These are phyloP conservation scores for Exephanes ischioxanthus DNA, from an alignment of 2,888 invertebrate genomes.

Conservation along the genomic window DNA sequence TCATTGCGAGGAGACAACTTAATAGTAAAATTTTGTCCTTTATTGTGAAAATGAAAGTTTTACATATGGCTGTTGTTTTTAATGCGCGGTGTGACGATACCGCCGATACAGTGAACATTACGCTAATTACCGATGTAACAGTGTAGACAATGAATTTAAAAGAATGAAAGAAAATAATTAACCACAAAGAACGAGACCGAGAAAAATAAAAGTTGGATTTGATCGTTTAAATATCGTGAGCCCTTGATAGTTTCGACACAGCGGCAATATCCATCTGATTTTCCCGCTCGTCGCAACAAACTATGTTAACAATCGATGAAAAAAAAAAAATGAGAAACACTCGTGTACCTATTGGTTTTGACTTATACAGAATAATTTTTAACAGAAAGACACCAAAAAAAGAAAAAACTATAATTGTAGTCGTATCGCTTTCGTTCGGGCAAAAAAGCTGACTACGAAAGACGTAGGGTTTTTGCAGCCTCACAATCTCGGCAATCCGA, in stretches of 20 bases:
- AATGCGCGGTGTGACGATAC: conserved; percentile 71
- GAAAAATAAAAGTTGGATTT: conserved; percentile 46
- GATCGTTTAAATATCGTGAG: conserved; percentile 45
- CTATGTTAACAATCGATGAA: conserved; percentile 27
- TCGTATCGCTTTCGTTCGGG: conserved; percentile 43
- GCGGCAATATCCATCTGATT: neutral
- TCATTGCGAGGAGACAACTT: neutral
- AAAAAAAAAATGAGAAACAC: conserved; percentile 37
- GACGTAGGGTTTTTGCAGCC: conserved; percentile 29
- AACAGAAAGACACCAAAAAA: neutral
- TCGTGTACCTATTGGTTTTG: conserved; percentile 40
- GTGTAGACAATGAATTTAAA: conserved; percentile 69
- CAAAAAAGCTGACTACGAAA: conserved; percentile 44
- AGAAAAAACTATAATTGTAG: conserved; percentile 30
- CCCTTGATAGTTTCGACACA: conserved; percentile 29
- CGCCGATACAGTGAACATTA: conserved; percentile 78
- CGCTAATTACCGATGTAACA: conserved; percentile 71
- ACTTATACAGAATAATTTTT: conserved; percentile 48
- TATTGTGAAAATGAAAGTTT: conserved; percentile 76
- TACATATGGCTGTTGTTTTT: conserved; percentile 80
- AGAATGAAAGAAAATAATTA: conserved; percentile 56
- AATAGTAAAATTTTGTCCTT: conserved; percentile 70
- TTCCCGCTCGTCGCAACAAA: conserved; percentile 2
- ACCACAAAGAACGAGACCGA: conserved; percentile 65
- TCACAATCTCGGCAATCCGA: conserved; percentile 44